phyloP scores from a whole-genome alignment of 2,113 vertebrate species.

The Oenanthe melanoleuca region DNA sequence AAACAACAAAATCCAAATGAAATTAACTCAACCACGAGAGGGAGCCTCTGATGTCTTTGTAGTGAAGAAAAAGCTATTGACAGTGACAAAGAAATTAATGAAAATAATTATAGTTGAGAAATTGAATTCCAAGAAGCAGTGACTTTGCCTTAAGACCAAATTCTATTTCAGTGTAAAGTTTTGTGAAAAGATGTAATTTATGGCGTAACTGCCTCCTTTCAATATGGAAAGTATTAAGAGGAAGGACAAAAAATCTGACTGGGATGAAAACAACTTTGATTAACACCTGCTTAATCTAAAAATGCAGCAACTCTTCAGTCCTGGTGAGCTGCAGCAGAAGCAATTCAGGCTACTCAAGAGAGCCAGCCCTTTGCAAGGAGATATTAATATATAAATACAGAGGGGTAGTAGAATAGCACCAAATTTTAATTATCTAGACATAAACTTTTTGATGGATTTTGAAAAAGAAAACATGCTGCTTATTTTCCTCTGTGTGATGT shows the following conservation, averaged over 20 bases:
- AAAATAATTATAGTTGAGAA: slow-evolving; percentile 2
- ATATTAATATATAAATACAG: not conserved
- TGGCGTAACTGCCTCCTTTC: not conserved
- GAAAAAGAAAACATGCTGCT: not conserved
- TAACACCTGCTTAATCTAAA: not conserved
- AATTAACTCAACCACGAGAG: not conserved
- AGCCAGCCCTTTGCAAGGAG: not conserved
- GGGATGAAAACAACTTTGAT: not conserved
- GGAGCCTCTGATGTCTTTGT: not conserved
- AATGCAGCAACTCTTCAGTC: not conserved
- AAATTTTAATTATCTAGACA: not conserved
- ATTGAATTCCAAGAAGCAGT: slow-evolving; percentile 13
- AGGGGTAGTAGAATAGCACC: not conserved
- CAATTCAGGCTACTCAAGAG: not conserved
- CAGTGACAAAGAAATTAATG: slow-evolving; percentile 38
- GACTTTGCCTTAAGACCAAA: not conserved
- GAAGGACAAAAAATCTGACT: not conserved
- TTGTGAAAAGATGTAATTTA: not conserved
- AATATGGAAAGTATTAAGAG: not conserved
- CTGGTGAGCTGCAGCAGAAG: not conserved
- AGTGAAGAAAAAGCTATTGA: not conserved
- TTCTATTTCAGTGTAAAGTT: not conserved
- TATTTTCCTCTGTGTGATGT: not conserved
- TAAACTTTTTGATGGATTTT: not conserved
- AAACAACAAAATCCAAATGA: not conserved